Evolutionary conservation across 30 jellyfish, hydroid and myxozoan species (phyloP), one percentile per base, ranked within the genome.

Genomic region (Calvadosia cruxmelitensis): DNA sequence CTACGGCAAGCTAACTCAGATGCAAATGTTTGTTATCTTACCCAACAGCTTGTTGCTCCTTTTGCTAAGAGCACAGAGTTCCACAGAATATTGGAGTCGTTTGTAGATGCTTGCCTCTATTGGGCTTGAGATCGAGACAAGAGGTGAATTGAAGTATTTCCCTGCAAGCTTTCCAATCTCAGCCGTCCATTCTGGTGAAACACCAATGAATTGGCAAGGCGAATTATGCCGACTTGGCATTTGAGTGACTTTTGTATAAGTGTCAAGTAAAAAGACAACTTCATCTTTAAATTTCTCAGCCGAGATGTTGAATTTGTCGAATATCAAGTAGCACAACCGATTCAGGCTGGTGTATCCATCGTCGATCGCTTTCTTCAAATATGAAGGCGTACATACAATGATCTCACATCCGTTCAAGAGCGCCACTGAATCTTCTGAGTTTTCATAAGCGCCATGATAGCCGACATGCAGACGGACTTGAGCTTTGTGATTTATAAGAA

Each of bases 341-440:
- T 66, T 78, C 33, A 86, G 69, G 67, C 71, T 80, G 10, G 96
- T 86, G 83, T 79, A 86, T 50, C 76, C 81, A 16, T 52, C 67
- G 10, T 50, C 85, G 31, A 86, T 53, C 79, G 70, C 70, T 29
- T 35, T 35, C 27, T 69, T 34, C 50, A 86, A 66, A 3, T 89
- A 63, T 23, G 94, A 84, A 16, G 75, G 31, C n/a, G 96, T 86
- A 12, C 81, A 71, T 28, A 86, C 77, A 23, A 86, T 93, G 3
- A 86, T 64, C 34, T 80, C 94, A 64, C 96, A 86, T 61, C 96
- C 96, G 72, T 86, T 86, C 7, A 86, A 63, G 79, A 86, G 48
- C 5, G 74, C 26, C 7, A 86, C 84, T 73, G 75, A 67, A 12
- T 82, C 77, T 29, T 80, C 91, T 42, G 74, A 75, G 1, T 49